Conservation (phyloP, 2,888 invertebrate genomes). For the Mythimna impura region DNA sequence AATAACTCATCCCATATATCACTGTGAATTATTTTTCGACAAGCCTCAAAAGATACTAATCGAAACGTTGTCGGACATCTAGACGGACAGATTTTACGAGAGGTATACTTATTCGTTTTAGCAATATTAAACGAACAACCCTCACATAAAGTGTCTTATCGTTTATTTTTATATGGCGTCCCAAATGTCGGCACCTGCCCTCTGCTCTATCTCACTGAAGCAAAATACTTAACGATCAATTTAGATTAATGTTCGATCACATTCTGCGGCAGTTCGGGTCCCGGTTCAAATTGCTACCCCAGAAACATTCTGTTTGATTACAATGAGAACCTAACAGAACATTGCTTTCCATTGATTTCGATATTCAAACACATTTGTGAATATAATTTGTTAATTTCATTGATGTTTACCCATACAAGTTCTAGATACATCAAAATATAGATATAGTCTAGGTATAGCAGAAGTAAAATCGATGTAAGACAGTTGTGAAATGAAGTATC, state of each 20-base stretch:
- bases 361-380: not conserved
- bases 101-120: slow-evolving; percentile 39
- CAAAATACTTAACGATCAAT: slow-evolving; percentile 57
- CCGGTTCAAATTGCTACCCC: slow-evolving; percentile 23
- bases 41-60: slow-evolving; percentile 14
- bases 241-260: slow-evolving; percentile 53
- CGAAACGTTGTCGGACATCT: slow-evolving; percentile 24
- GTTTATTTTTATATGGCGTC: slow-evolving; percentile 44
- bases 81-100: slow-evolving; percentile 38
- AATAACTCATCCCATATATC: not conserved
- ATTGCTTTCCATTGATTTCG: slow-evolving; percentile 13
- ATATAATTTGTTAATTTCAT: too few species aligned
- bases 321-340: slow-evolving; percentile 18
- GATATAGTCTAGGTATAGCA: not conserved
- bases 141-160: slow-evolving; percentile 43
- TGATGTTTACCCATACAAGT: not conserved
- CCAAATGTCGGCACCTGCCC: slow-evolving; percentile 49
- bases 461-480: not conserved
- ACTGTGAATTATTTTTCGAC: slow-evolving; percentile 15
- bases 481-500: slow-evolving; percentile 7
- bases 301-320: slow-evolving; percentile 33
- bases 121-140: slow-evolving; percentile 50
- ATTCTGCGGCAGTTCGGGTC: slow-evolving; percentile 29
- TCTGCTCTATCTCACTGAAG: slow-evolving; percentile 23
- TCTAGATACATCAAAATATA: too few species aligned